phyloP scores from a whole-genome alignment of 2,888 invertebrate species.

The Chaetogeoica ovagalla region DNA sequence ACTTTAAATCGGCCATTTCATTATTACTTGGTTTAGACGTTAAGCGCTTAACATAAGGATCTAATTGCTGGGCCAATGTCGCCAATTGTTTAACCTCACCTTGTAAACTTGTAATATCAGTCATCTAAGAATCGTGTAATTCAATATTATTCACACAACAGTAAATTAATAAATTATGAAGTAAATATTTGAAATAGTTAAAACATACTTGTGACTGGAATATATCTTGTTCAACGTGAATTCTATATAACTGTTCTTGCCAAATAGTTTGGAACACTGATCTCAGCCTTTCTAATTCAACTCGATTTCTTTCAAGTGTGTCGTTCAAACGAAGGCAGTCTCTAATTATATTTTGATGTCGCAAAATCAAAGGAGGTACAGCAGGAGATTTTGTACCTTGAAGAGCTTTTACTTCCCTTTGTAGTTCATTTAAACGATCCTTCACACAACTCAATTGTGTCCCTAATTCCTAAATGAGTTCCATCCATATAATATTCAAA shows the following conservation, averaged over 20 bases:
- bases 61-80: conserved; percentile 67
- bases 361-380: conserved; percentile 60
- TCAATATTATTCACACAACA: not conserved
- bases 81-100: conserved; percentile 70
- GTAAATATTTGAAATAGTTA: not conserved
- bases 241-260: conserved; percentile 73
- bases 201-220: conserved; percentile 64
- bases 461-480: conserved; percentile 64
- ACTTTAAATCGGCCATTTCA: conserved; percentile 57
- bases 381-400: conserved; percentile 61
- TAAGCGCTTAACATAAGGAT: conserved; percentile 65
- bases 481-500: not conserved
- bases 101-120: conserved; percentile 68
- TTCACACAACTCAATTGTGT: conserved; percentile 67
- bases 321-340: conserved; percentile 68
- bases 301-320: conserved; percentile 66
- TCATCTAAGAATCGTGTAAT: conserved; percentile 62
- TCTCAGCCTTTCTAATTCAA: conserved; percentile 66
- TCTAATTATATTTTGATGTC: conserved; percentile 58
- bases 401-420: conserved; percentile 70
- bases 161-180: not conserved
- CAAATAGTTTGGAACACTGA: conserved; percentile 68
- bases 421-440: conserved; percentile 70
- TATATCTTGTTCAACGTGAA: conserved; percentile 72
- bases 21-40: conserved; percentile 56